These are phyloP conservation scores for Isichthys henryi DNA, from an alignment of 2,113 vertebrate species.

Conservation along the genomic window DNA sequence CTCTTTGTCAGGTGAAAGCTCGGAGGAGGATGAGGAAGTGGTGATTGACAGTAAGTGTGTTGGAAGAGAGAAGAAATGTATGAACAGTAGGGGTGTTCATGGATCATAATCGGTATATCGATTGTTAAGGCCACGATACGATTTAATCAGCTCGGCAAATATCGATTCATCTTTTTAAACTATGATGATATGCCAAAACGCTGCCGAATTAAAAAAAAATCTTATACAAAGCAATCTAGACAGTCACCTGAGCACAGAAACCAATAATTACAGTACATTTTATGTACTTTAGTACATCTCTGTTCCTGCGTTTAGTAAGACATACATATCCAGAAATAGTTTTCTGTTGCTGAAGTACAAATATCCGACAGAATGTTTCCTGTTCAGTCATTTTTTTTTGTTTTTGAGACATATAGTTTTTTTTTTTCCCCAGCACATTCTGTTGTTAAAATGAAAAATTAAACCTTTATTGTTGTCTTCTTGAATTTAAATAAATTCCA, in stretches of 20 bases:
- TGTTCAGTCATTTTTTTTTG: background rate
- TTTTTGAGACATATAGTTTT: background rate
- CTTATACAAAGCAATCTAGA: background rate
- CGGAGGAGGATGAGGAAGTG: slow-evolving; percentile 47
- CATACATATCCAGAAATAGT: background rate
- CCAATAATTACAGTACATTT: background rate
- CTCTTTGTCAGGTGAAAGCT: slow-evolving; percentile 52
- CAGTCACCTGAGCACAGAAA: background rate
- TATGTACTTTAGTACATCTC: background rate
- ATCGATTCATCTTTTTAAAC: background rate
- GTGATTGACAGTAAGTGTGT: slow-evolving; percentile 55
- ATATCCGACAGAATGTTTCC: background rate
- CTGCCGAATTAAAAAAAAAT: background rate
- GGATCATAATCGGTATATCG: background rate
- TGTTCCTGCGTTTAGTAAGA: background rate
- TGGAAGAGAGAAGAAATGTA: background rate
- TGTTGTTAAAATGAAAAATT: background rate
- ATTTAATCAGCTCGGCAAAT: background rate
- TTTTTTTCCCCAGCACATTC: background rate
- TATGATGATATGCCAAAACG: background rate
- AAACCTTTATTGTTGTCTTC: background rate
- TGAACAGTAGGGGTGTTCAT: background rate
- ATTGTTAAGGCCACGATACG: background rate
- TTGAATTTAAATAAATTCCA: background rate
- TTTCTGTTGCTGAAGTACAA: background rate